These are phyloP conservation scores for Sebastes cheni DNA, from an alignment of 2,797 vertebrate species.

Conservation along the genomic window DNA sequence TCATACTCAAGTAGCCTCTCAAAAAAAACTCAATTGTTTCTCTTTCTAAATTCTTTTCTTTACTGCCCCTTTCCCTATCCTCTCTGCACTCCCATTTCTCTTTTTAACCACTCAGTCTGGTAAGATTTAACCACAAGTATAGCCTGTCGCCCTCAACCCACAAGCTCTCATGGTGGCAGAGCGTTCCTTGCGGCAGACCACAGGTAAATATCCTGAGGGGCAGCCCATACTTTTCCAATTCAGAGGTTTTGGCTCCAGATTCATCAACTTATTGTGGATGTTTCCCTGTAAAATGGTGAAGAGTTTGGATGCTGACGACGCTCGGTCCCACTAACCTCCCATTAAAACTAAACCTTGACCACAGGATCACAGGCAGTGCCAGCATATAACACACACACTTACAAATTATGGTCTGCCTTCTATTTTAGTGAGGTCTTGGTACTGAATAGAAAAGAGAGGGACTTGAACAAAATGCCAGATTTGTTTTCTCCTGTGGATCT, in stretches of 20 bases:
- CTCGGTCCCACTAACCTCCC: slow-evolving; percentile 12
- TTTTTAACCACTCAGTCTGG: neutral
- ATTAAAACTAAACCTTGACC: slow-evolving; percentile 30
- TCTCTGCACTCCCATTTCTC: neutral
- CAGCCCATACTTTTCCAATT: slow-evolving; percentile 44
- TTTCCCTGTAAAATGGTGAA: slow-evolving; percentile 20
- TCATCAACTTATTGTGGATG: neutral
- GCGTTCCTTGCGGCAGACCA: slow-evolving; percentile 35
- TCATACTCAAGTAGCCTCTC: slow-evolving; percentile 3
- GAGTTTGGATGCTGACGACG: neutral
- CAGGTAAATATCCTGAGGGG: slow-evolving; percentile 34
- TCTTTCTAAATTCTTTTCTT: neutral
- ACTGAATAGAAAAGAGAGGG: neutral
- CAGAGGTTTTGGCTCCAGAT: slow-evolving; percentile 40
- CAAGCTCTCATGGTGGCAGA: slow-evolving; percentile 16
- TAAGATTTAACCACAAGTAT: slow-evolving; percentile 17
- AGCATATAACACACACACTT: neutral
- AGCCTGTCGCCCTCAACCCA: slow-evolving; percentile 23
- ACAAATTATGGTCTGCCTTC: neutral
- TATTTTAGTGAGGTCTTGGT: neutral
- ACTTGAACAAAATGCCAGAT: neutral
- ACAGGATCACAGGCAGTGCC: slow-evolving; percentile 15
- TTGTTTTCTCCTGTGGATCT: neutral
- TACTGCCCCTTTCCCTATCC: neutral
- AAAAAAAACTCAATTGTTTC: slow-evolving; percentile 1